Evolutionary conservation across 2,797 vertebrate species (phyloP).

Genomic region (Echeneis naucrates): DNA sequence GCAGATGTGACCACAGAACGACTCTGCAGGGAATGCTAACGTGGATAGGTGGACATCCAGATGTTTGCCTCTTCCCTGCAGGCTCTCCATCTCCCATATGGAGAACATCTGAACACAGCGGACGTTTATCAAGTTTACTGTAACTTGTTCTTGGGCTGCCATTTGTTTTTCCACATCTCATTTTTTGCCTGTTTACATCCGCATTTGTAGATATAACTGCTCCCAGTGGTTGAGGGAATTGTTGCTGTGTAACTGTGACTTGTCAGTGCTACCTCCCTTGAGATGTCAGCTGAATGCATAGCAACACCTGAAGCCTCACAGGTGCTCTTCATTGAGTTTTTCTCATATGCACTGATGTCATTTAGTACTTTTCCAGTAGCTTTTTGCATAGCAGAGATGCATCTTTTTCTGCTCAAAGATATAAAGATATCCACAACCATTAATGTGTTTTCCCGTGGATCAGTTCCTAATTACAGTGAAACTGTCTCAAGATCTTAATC

Average conservation of each 20-base stretch:
- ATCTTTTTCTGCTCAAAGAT: slow-evolving; percentile 8
- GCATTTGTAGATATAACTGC: slow-evolving; percentile 35
- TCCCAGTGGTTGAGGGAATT: slow-evolving; percentile 57
- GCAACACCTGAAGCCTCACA: slow-evolving; percentile 62
- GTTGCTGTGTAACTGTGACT: slow-evolving; percentile 68
- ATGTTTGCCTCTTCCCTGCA: slow-evolving; percentile 28
- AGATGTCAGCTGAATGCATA: slow-evolving; percentile 66
- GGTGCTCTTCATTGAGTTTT: slow-evolving; percentile 16
- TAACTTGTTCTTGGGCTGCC: slow-evolving; percentile 21
- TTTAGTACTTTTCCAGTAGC: slow-evolving; percentile 39
- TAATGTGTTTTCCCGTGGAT: slow-evolving; percentile 35
- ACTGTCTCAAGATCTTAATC: slow-evolving; percentile 46
- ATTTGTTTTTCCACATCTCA: slow-evolving; percentile 25
- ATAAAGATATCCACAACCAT: slow-evolving; percentile 2
- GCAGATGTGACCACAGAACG: slow-evolving; percentile 46
- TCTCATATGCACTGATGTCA: slow-evolving; percentile 43
- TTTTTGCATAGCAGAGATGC: slow-evolving; percentile 5
- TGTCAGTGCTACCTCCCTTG: slow-evolving; percentile 57
- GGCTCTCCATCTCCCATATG: slow-evolving; percentile 50
- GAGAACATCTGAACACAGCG: slow-evolving; percentile 57
- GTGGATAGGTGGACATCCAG: slow-evolving; percentile 29
- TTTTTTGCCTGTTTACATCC: slow-evolving; percentile 41
- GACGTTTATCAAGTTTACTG: slow-evolving; percentile 36
- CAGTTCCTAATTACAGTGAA: slow-evolving; percentile 46
- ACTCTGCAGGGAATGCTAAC: slow-evolving; percentile 32